Evolutionary conservation across 2,888 invertebrate species (phyloP).

Genomic region (Gibbula magus): DNA sequence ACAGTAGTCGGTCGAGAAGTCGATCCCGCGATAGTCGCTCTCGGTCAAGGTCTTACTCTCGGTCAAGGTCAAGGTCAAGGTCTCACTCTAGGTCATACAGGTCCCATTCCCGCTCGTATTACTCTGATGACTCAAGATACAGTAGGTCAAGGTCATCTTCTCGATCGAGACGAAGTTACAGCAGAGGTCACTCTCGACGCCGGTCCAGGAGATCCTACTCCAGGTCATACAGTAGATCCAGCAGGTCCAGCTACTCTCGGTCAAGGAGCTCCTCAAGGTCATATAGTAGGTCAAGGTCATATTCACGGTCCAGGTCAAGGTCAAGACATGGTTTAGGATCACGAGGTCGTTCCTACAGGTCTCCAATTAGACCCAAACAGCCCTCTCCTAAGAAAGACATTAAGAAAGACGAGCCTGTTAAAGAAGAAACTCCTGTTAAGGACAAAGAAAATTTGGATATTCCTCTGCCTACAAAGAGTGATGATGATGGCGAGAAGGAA

Average conservation of each 20-base stretch:
- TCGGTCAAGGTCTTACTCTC: constrained; percentile 49
- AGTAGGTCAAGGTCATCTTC: constrained; percentile 58
- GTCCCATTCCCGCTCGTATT: constrained; percentile 46
- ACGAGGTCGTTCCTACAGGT: constrained; percentile 51
- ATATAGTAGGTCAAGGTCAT: constrained; percentile 44
- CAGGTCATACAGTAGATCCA: constrained; percentile 54
- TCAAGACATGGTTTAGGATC: constrained; percentile 41
- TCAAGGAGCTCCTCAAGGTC: constrained; percentile 53
- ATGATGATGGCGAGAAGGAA: constrained; percentile 26
- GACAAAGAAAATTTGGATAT: constrained; percentile 46
- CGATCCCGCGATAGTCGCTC: constrained; percentile 46
- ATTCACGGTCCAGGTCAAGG: constrained; percentile 42
- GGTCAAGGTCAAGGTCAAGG: constrained; percentile 40
- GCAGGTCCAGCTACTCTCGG: constrained; percentile 49
- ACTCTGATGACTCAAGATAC: constrained; percentile 50
- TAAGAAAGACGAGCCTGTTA: constrained; percentile 43
- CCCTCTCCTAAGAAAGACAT: constrained; percentile 35
- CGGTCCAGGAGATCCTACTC: constrained; percentile 48
- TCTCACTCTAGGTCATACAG: constrained; percentile 54
- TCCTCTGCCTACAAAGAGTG: constrained; percentile 48
- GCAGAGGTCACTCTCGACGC: constrained; percentile 55
- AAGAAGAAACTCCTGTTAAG: constrained; percentile 28
- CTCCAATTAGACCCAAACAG: neutral
- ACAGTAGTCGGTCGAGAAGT: constrained; percentile 39
- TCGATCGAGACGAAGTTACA: constrained; percentile 54